Percentiles rank a stretch among this genome's conserved stretches.
phyloP scores from a whole-genome alignment of 2,888 invertebrate genomes.

The Tipula vernalis region DNA sequence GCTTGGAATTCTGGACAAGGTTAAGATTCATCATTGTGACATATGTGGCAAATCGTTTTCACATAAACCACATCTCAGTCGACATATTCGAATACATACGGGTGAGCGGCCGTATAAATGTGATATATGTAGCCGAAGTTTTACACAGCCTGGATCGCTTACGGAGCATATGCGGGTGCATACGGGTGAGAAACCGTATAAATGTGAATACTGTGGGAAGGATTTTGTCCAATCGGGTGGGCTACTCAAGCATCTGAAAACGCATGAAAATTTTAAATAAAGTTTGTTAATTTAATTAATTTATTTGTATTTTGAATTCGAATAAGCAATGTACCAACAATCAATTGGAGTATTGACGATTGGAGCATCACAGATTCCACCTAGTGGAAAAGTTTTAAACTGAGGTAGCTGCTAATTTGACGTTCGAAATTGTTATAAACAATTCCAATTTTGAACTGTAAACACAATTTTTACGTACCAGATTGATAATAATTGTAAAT shows the following conservation, averaged over 20 bases:
- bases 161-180: constrained; percentile 11
- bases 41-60: constrained; percentile 10
- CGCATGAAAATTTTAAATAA: background rate
- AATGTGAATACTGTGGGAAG: constrained; percentile 9
- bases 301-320: too few relatives aligned
- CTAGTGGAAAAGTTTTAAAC: too few relatives aligned
- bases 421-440: too few relatives aligned
- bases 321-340: background rate
- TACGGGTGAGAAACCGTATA: background rate
- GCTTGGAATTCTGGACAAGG: background rate
- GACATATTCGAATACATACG: constrained; percentile 37
- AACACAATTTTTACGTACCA: too few relatives aligned
- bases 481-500: too few relatives aligned
- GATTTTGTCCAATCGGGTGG: constrained; percentile 10
- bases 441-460: too few relatives aligned
- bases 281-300: background rate
- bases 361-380: too few relatives aligned
- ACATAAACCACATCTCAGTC: constrained; percentile 24
- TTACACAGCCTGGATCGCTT: background rate
- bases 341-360: background rate
- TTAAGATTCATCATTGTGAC: constrained; percentile 8
- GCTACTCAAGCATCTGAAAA: constrained; percentile 6
- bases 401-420: too few relatives aligned
- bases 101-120: constrained; percentile 39
- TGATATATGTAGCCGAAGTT: constrained; percentile 5